Evolutionary conservation across 2,797 vertebrate genomes (phyloP).

Genomic region (Neopelma chrysocephalum): DNA sequence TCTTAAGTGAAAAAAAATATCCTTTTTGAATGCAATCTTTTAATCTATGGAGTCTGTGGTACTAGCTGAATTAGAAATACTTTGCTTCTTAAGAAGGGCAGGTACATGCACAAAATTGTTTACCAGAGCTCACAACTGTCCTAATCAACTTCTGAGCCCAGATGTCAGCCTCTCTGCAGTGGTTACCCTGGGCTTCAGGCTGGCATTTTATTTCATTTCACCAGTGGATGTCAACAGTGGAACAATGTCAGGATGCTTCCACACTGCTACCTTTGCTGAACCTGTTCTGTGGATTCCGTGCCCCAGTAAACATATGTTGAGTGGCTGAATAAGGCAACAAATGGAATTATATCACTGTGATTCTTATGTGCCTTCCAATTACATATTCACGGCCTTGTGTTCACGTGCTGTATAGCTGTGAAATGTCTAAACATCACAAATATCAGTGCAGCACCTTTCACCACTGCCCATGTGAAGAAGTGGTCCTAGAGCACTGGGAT

Average conservation of each 20-base stretch:
- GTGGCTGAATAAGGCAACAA: background rate
- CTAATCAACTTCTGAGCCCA: background rate
- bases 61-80: background rate
- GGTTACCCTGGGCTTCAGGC: background rate
- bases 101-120: background rate
- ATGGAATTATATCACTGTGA: background rate
- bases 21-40: background rate
- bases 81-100: background rate
- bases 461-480: background rate
- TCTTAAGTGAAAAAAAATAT: background rate
- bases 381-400: background rate
- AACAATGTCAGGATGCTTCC: background rate
- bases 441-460: background rate
- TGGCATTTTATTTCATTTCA: background rate
- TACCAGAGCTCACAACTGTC: background rate
- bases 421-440: background rate
- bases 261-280: background rate
- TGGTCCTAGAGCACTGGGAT: background rate
- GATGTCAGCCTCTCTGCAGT: background rate
- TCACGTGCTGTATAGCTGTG: background rate
- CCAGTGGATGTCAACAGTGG: background rate
- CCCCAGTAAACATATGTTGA: background rate
- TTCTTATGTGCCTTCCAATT: background rate
- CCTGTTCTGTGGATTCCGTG: background rate
- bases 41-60: background rate